These are phyloP conservation scores for Meriones psammophilus DNA, from an alignment of 2,797 vertebrate species.

Conservation along the genomic window DNA sequence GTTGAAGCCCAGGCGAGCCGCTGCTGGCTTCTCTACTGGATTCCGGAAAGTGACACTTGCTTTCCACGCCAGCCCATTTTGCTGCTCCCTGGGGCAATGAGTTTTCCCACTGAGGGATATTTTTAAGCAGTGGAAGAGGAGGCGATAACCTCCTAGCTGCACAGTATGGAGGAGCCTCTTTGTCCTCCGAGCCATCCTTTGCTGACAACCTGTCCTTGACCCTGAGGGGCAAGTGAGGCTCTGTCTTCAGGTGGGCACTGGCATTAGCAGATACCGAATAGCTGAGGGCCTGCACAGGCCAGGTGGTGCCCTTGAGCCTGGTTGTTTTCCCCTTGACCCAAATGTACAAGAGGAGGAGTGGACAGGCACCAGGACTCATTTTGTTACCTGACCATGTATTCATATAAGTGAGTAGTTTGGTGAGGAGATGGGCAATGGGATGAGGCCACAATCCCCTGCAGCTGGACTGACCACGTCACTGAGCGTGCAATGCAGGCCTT, in stretches of 20 bases:
- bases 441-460: too few species aligned
- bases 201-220: background rate
- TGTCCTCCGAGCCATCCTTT: background rate
- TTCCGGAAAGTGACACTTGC: background rate
- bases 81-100: background rate
- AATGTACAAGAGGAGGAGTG: background rate
- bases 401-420: background rate
- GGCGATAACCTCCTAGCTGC: background rate
- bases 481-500: rapidly evolving
- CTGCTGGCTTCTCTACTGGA: constrained; percentile 37
- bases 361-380: rapidly evolving
- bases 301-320: rapidly evolving
- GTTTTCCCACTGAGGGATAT: constrained; percentile 46
- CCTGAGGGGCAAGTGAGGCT: background rate
- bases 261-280: rapidly evolving
- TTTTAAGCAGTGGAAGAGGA: background rate
- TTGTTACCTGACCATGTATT: rapidly evolving
- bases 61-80: background rate
- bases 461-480: rapidly evolving
- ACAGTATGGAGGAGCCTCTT: background rate
- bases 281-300: rapidly evolving
- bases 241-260: rapidly evolving
- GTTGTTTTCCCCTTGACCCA: background rate
- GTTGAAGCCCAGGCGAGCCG: background rate
- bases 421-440: background rate